Conservation (phyloP, 2,113 vertebrate genomes). For the Macrotus californicus region DNA sequence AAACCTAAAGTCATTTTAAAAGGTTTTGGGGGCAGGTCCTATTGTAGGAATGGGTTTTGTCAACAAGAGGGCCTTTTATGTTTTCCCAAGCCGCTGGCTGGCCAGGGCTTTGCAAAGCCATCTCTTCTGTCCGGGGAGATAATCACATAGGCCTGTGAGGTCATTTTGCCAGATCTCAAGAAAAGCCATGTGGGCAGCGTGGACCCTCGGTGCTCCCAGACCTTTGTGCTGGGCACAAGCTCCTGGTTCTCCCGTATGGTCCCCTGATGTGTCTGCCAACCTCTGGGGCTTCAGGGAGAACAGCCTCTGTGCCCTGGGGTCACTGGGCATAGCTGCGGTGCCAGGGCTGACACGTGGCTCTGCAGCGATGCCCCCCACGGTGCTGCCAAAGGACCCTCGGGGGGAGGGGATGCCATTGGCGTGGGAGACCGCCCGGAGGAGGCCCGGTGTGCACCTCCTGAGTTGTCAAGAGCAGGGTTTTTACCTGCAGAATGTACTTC, state of each 20-base stretch:
- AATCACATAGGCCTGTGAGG: not conserved
- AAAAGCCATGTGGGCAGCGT: not conserved
- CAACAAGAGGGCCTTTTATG: slow-evolving; percentile 53
- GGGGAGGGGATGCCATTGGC: not conserved
- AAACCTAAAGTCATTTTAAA: slow-evolving; percentile 41
- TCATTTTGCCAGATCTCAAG: not conserved
- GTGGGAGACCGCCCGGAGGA: not conserved
- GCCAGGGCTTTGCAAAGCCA: slow-evolving; percentile 32
- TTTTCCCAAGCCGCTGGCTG: slow-evolving; percentile 33
- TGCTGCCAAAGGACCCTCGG: not conserved
- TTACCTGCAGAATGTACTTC: not conserved
- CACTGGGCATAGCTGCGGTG: accelerated
- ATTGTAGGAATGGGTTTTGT: slow-evolving; percentile 58
- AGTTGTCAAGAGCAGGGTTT: not conserved
- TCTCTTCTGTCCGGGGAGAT: slow-evolving; percentile 5
- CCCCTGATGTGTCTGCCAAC: not conserved
- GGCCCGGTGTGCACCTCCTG: not conserved
- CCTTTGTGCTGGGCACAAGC: not conserved
- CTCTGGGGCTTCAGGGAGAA: not conserved
- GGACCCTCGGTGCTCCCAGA: not conserved
- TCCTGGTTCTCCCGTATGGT: not conserved
- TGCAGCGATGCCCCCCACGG: accelerated
- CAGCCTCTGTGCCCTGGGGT: not conserved
- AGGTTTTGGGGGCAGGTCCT: slow-evolving; percentile 21
- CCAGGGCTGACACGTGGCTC: not conserved